Evolutionary conservation across 2,888 invertebrate species (phyloP).

Genomic region (Tiphia femorata): DNA sequence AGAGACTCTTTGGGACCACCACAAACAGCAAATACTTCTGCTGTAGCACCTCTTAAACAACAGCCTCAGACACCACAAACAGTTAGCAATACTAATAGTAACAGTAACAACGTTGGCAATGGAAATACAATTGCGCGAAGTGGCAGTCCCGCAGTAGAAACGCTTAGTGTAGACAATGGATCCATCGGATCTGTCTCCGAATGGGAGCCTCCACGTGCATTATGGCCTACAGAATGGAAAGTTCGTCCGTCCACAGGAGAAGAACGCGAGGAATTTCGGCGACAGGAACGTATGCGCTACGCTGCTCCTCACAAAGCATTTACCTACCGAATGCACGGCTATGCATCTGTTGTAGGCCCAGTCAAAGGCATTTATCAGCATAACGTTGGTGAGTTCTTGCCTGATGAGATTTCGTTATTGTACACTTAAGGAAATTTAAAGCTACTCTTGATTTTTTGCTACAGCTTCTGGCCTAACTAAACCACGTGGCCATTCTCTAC

Average conservation of each 20-base stretch:
- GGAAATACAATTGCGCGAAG: slow-evolving; percentile 25
- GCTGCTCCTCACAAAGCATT: slow-evolving; percentile 92
- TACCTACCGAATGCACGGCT: slow-evolving; percentile 90
- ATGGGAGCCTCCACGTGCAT: slow-evolving; percentile 69
- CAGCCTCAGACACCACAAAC: slow-evolving; percentile 33
- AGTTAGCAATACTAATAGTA: slow-evolving; percentile 26
- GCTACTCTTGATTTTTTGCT: neutral
- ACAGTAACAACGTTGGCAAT: slow-evolving; percentile 15
- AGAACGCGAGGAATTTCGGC: slow-evolving; percentile 82
- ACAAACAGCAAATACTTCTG: too few species aligned
- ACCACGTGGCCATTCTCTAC: slow-evolving; percentile 86
- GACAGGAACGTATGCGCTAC: slow-evolving; percentile 87
- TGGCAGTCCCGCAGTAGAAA: slow-evolving; percentile 50
- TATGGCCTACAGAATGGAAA: slow-evolving; percentile 86
- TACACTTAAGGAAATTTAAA: neutral
- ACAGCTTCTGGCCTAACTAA: slow-evolving; percentile 67
- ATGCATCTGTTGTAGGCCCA: slow-evolving; percentile 85
- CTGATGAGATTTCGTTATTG: too few species aligned
- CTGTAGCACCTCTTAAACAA: slow-evolving; percentile 35
- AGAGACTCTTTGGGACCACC: slow-evolving; percentile 60
- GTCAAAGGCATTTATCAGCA: slow-evolving; percentile 84
- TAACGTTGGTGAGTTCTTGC: slow-evolving; percentile 69
- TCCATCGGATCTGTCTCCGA: slow-evolving; percentile 56
- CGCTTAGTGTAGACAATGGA: slow-evolving; percentile 52
- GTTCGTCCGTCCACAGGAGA: slow-evolving; percentile 83